A percentile compares a stretch with the other conserved stretches of the same genome.
These are phyloP conservation scores for Eupeodes corollae DNA, from an alignment of 1,140 invertebrate species.

Conservation along the genomic window DNA sequence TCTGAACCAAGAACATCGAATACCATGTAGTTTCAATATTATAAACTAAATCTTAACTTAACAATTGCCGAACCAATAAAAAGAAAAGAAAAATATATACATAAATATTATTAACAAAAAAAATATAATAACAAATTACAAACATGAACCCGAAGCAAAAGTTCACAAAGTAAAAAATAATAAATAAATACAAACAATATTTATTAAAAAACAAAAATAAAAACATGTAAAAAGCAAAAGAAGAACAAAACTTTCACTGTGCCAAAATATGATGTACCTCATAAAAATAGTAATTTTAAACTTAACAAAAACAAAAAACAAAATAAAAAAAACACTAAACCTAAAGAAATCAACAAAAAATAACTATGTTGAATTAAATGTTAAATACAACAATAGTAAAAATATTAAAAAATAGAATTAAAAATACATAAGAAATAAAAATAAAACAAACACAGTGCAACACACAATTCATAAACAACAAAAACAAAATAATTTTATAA, in stretches of 20 bases:
- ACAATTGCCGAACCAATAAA: constrained; percentile 24
- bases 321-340: not conserved
- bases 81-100: constrained; percentile 1
- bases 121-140: too few species aligned
- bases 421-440: constrained; percentile 8
- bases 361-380: constrained; percentile 9
- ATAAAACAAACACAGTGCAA: not conserved
- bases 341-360: constrained; percentile 1
- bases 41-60: constrained; percentile 10
- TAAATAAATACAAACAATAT: too few species aligned
- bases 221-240: not conserved
- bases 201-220: not conserved
- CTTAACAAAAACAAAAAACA: constrained; percentile 16
- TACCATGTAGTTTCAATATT: constrained; percentile 24
- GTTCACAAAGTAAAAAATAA: not conserved
- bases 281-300: constrained; percentile 26
- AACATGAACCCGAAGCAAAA: constrained; percentile 3
- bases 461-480: not conserved
- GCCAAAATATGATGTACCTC: constrained; percentile 38
- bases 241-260: constrained; percentile 33
- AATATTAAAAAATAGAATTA: constrained; percentile 4
- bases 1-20: constrained; percentile 36
- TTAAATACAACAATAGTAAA: constrained; percentile 1
- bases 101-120: constrained; percentile 2
- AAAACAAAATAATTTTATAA: constrained; percentile 3